A percentile compares a stretch with the other conserved stretches of the same genome.
Evolutionary conservation across 2,888 invertebrate species (phyloP).

Genomic region (Bugulina stolonifera): DNA sequence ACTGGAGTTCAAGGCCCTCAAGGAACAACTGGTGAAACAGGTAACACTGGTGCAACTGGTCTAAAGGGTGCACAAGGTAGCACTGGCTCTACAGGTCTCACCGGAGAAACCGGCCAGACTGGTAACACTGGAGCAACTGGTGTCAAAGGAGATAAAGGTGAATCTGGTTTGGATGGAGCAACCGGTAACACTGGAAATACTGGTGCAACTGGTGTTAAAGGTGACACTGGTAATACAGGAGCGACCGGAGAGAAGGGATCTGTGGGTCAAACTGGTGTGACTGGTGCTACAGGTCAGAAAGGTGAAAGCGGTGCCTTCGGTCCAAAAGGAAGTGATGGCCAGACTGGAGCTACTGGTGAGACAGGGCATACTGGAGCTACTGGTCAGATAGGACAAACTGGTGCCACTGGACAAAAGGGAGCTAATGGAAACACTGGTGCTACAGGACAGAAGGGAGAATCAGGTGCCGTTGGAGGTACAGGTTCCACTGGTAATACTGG

Average conservation of each 20-base stretch:
- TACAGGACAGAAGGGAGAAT: slow-evolving; percentile 7
- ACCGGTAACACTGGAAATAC: slow-evolving; percentile 22
- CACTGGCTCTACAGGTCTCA: slow-evolving; percentile 22
- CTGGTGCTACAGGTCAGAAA: background rate
- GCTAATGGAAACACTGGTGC: slow-evolving; percentile 28
- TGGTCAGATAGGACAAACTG: slow-evolving; percentile 14
- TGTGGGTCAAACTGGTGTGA: slow-evolving; percentile 16
- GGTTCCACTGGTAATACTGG: slow-evolving; percentile 13
- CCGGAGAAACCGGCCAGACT: slow-evolving; percentile 4
- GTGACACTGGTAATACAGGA: slow-evolving; percentile 25
- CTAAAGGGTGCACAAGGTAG: slow-evolving; percentile 28
- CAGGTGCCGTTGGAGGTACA: slow-evolving; percentile 1
- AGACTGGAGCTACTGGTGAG: slow-evolving; percentile 26
- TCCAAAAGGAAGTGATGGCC: slow-evolving; percentile 1
- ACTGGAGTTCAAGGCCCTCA: background rate
- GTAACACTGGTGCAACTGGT: slow-evolving; percentile 20
- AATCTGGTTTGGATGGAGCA: slow-evolving; percentile 15
- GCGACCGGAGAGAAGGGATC: slow-evolving; percentile 27
- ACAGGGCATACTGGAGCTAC: slow-evolving; percentile 24
- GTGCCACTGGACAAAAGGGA: slow-evolving; percentile 17
- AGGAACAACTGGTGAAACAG: slow-evolving; percentile 18
- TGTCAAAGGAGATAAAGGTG: background rate
- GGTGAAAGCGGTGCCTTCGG: slow-evolving; percentile 7
- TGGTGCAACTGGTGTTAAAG: slow-evolving; percentile 23
- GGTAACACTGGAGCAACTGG: slow-evolving; percentile 27